Base-by-base conservation (phyloP, 2,888 invertebrate species). In the Plagodis pulveraria region DNA sequence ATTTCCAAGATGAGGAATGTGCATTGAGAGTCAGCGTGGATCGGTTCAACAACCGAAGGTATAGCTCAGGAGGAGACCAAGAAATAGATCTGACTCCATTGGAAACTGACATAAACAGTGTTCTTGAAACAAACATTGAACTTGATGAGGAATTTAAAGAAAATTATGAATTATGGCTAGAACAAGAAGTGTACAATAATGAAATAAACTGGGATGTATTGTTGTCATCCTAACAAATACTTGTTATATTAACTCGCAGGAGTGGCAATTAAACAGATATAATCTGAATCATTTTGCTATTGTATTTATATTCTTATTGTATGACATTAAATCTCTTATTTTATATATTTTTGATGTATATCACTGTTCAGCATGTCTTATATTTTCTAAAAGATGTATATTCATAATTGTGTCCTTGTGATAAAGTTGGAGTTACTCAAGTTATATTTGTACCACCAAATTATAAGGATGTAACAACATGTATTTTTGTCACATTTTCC, bases 1-100 rank as follows among this genome's bases (percentile, higher is more conserved):
- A 99, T 85, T 99, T 98, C 74, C 97, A 99, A 91, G 98, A 97
- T 38, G 99, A 99, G 84, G 99, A 99, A 83, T 98, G 98, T 85
- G 96, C 98, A 9, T 90, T 99, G 58, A 94, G 99, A 63, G 96
- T 97, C 0, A 97, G 97, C 67, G 99, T 99, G 4, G 99, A 99
- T 90, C 95, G 98, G 61, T 99, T 99, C 80, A 99, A 99, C 86
- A 96, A 96, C 79, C 95, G 99, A 32, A 94, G 99, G 66, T 99
- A 99, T 83, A 95, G 95, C 33, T 92, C 93, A 34, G 87, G 87
- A 6, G 81, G 81, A 8, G 89, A 89, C 53, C 83, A 89, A 72
- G 95, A 95, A 73, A 90, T 93, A 44, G 95, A 95, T 74, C 88
- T 94, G 70, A 93, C 94, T 74, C 94, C 94, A 1, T 94, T 97